A percentile compares a stretch with the other conserved stretches of the same genome.
Evolutionary conservation across 1,140 invertebrate species (phyloP).

Genomic region (Neuroterus valhalla): DNA sequence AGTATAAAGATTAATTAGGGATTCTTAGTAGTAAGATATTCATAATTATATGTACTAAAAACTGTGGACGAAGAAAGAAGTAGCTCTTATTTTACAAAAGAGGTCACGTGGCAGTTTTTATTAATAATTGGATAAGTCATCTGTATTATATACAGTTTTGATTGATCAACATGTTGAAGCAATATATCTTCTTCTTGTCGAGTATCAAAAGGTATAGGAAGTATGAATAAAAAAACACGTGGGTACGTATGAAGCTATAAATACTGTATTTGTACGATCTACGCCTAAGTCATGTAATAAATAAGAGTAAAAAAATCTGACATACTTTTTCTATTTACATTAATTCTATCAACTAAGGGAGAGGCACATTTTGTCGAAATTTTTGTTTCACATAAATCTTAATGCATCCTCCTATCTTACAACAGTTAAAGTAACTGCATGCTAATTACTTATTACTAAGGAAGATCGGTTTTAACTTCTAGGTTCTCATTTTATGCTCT

Average conservation of each 20-base stretch:
- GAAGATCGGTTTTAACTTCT: not conserved
- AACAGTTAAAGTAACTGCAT: not conserved
- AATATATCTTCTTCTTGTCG: not conserved
- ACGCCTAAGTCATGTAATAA: constrained; percentile 23
- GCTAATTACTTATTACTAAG: constrained; percentile 5
- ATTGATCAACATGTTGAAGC: not conserved
- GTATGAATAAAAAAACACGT: not conserved
- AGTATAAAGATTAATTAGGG: not conserved
- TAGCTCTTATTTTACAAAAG: no score
- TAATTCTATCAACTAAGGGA: constrained; percentile 18
- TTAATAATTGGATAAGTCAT: no score
- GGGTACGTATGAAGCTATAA: constrained; percentile 20
- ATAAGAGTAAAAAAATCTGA: constrained; percentile 25
- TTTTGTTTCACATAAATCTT: constrained; percentile 3
- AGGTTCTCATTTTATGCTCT: not conserved
- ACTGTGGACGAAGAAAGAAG: no score
- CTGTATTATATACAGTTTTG: not conserved
- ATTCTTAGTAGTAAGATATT: no score
- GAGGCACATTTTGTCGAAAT: constrained; percentile 19
- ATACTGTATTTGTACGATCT: constrained; percentile 27
- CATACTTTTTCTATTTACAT: constrained; percentile 27
- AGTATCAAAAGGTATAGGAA: constrained; percentile 5
- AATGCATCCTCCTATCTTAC: not conserved
- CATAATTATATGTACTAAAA: no score
- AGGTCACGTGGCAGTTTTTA: no score